phyloP scores from a whole-genome alignment of 2,113 vertebrate species.

The Columbina picui region DNA sequence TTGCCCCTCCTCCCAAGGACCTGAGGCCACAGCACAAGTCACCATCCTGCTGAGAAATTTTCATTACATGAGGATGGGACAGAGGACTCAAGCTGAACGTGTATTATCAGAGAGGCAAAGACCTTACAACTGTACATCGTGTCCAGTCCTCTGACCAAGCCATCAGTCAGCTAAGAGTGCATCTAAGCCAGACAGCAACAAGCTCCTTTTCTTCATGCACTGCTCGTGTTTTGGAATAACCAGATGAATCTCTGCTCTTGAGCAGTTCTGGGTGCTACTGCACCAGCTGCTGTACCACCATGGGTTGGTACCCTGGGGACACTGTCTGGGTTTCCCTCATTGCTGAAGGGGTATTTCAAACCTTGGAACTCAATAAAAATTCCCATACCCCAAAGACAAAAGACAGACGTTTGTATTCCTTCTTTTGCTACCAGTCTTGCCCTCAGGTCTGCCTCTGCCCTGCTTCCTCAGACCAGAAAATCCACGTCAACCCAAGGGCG shows the following conservation, averaged over 20 bases:
- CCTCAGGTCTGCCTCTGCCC: neutral
- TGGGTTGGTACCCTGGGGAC: too few relatives aligned
- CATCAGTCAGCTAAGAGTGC: neutral
- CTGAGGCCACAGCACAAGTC: slow-evolving; percentile 1
- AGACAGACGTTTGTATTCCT: neutral
- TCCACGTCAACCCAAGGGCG: neutral
- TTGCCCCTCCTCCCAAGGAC: neutral
- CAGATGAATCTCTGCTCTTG: neutral
- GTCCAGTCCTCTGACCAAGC: neutral
- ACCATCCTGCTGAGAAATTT: slow-evolving; percentile 60
- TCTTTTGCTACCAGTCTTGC: neutral
- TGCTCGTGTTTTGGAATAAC: accelerated
- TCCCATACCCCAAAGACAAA: neutral
- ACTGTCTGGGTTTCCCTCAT: neutral
- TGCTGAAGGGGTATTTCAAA: neutral
- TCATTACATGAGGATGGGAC: slow-evolving; percentile 48
- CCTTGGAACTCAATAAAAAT: neutral
- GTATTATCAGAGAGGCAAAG: neutral
- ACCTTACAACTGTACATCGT: neutral
- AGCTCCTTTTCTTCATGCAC: neutral
- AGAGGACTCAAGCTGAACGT: neutral
- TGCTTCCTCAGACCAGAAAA: neutral
- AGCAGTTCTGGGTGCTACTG: neutral
- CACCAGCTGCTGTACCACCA: neutral
- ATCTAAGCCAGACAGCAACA: accelerated